Evolutionary conservation across 2,888 invertebrate species (phyloP).

Genomic region (Aproaerema taeniolella): DNA sequence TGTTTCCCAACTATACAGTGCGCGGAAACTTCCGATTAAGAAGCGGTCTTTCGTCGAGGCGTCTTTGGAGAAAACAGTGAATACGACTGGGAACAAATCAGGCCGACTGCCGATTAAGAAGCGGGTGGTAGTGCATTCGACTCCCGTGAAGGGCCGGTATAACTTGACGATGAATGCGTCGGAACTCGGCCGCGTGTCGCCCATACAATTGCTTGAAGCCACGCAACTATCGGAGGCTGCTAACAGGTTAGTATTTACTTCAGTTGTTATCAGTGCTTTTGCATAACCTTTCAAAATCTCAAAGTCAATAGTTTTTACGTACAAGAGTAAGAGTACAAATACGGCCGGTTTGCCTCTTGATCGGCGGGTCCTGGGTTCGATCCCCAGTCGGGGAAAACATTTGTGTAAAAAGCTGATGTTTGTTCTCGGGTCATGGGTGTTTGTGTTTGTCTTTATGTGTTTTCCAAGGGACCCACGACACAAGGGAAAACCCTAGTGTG

Average conservation of each 20-base stretch:
- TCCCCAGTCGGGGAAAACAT: too few species aligned
- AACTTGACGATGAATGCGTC: conserved; percentile 33
- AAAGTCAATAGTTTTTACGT: too few species aligned
- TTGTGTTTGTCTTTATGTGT: too few species aligned
- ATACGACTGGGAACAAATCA: conserved; percentile 1
- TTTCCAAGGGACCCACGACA: too few species aligned
- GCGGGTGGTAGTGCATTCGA: conserved; percentile 49
- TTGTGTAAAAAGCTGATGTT: too few species aligned
- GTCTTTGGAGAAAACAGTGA: conserved; percentile 3
- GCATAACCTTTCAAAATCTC: too few species aligned
- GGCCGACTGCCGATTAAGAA: conserved; percentile 47
- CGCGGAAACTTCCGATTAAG: conserved; percentile 48
- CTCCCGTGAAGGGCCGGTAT: conserved; percentile 44
- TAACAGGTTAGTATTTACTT: neutral
- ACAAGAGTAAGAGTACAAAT: too few species aligned
- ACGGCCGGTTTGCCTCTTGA: too few species aligned
- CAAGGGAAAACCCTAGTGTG: too few species aligned
- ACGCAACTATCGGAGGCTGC: too few species aligned
- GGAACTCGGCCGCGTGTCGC: conserved; percentile 48
- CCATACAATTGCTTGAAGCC: conserved; percentile 34
- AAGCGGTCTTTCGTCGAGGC: conserved; percentile 41
- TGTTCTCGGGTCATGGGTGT: too few species aligned
- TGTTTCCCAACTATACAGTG: conserved; percentile 35
- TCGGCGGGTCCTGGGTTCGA: too few species aligned
- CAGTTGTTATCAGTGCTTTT: neutral